phyloP scores from a whole-genome alignment of 2,113 vertebrate species.

The Spea bombifrons region DNA sequence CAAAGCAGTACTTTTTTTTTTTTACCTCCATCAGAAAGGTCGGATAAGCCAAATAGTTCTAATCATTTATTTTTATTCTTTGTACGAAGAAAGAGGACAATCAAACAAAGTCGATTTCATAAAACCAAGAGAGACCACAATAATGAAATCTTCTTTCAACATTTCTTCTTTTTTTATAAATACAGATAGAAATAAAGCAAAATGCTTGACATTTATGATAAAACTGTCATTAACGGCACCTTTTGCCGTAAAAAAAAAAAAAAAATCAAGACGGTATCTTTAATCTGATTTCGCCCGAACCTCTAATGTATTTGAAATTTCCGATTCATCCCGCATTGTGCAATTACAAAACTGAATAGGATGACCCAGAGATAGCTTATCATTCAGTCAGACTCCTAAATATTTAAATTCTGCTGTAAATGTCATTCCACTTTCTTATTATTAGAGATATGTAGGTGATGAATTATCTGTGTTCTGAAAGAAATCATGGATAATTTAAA shows the following conservation, averaged over 20 bases:
- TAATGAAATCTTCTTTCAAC: not conserved
- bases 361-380: conserved; percentile 52
- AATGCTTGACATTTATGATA: conserved; percentile 2
- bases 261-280: conserved; percentile 16
- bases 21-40: too few species aligned
- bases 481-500: conserved; percentile 62
- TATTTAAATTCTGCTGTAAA: conserved; percentile 61
- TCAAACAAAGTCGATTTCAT: not conserved
- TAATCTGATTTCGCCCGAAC: conserved; percentile 28
- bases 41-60: too few species aligned
- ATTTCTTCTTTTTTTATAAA: not conserved
- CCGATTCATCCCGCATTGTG: conserved; percentile 39
- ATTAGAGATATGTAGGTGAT: conserved; percentile 51
- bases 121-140: not conserved
- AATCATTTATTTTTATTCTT: too few species aligned
- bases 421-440: conserved; percentile 54
- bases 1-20: too few species aligned
- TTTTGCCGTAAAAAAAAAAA: not conserved
- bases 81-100: too few species aligned
- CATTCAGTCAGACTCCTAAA: conserved; percentile 57
- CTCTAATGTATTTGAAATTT: conserved; percentile 32
- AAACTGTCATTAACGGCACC: conserved; percentile 25
- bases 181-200: not conserved
- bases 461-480: conserved; percentile 54
- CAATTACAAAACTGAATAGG: conserved; percentile 55